A percentile compares a stretch with the other conserved stretches of the same genome.
phyloP scores from a whole-genome alignment of 37 sponge, comb jelly and placozoan genomes.

The Theonella swinhoei region DNA sequence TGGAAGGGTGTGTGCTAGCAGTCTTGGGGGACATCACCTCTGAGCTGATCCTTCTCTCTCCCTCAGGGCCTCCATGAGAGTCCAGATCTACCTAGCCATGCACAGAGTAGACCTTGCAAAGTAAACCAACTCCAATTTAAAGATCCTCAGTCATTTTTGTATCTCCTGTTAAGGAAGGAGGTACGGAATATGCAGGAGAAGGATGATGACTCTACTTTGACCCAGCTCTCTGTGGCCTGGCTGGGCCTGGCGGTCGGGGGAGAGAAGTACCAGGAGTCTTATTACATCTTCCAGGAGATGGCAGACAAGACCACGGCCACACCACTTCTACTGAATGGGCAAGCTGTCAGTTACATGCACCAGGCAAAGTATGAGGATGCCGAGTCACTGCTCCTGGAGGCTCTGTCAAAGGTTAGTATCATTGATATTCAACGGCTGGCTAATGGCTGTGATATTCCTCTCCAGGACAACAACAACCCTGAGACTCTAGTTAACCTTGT shows the following conservation, averaged over 20 bases:
- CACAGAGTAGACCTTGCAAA: slow-evolving; percentile 94
- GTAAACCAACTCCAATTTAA: slow-evolving; percentile 38
- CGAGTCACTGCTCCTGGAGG: slow-evolving; percentile 88
- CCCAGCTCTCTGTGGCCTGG: slow-evolving; percentile 95
- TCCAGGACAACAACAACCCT: slow-evolving; percentile 92
- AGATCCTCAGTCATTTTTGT: too few species aligned
- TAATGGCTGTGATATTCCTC: neutral
- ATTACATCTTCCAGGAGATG: slow-evolving; percentile 97
- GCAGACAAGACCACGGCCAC: slow-evolving; percentile 95
- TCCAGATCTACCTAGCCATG: slow-evolving; percentile 90
- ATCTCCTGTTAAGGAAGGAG: slow-evolving; percentile 84
- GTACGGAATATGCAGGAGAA: slow-evolving; percentile 91
- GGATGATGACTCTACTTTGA: slow-evolving; percentile 96
- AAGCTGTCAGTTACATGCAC: slow-evolving; percentile 83
- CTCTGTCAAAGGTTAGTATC: slow-evolving; percentile 83
- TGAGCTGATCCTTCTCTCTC: neutral
- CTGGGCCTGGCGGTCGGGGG: slow-evolving; percentile 92
- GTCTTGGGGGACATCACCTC: neutral
- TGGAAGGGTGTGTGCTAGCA: slow-evolving; percentile 71
- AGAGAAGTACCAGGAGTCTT: slow-evolving; percentile 94
- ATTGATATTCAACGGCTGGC: neutral
- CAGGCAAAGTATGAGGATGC: slow-evolving; percentile 98
- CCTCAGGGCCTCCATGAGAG: slow-evolving; percentile 74
- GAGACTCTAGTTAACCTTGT: slow-evolving; percentile 93
- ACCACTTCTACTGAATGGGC: slow-evolving; percentile 92